Evolutionary conservation across 35 echinoderm and acorn worm genomes (phyloP).

Genomic region (Eucidaris tribuloides): DNA sequence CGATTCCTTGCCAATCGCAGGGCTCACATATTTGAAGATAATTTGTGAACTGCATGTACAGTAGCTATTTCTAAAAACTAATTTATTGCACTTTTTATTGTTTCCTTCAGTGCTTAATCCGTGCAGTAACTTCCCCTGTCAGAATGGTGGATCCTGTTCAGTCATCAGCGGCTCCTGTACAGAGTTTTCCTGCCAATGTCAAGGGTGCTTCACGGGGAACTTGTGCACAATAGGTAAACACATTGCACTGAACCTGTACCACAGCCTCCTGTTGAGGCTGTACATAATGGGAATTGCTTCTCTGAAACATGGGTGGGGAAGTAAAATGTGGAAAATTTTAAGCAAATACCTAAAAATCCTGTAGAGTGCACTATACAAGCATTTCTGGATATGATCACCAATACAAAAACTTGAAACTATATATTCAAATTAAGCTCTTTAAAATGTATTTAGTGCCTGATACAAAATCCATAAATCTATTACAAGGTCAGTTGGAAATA

Average conservation of each 20-base stretch:
- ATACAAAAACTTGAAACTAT: not conserved
- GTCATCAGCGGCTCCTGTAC: constrained; percentile 1
- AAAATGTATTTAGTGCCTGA: too few species aligned
- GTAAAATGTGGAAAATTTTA: not conserved
- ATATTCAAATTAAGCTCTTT: not conserved
- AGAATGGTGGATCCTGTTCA: constrained; percentile 49
- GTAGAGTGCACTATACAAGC: not conserved
- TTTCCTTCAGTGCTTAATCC: constrained; percentile 47
- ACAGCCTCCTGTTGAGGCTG: not conserved
- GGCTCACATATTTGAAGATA: not conserved
- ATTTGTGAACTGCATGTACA: too few species aligned
- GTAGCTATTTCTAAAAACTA: too few species aligned
- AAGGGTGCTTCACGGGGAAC: constrained; percentile 57
- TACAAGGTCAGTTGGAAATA: too few species aligned
- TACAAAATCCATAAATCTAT: too few species aligned
- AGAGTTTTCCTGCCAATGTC: constrained; percentile 55
- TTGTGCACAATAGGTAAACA: constrained; percentile 63
- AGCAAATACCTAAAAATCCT: not conserved
- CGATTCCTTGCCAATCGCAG: not conserved
- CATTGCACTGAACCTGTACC: not conserved
- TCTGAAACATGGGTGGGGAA: not conserved
- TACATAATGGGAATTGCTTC: not conserved
- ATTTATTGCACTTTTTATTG: not conserved
- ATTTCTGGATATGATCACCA: not conserved
- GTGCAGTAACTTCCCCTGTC: constrained; percentile 41